phyloP scores from a whole-genome alignment of 2,113 vertebrate genomes.

The Eurystomus gularis region DNA sequence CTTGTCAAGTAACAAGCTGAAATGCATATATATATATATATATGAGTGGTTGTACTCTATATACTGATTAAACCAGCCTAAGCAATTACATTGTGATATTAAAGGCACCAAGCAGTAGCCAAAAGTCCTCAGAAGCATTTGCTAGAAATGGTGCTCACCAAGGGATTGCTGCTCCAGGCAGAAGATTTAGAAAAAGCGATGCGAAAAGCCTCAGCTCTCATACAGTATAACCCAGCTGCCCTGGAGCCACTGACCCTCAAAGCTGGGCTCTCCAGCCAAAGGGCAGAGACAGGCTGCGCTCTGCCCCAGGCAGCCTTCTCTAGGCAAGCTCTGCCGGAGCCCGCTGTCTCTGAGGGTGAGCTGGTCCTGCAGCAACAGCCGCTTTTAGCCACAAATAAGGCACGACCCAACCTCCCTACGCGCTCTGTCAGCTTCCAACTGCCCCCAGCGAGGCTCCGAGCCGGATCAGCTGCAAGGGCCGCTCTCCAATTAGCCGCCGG shows the following conservation, averaged over 20 bases:
- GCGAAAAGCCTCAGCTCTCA: not conserved
- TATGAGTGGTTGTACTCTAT: accelerated
- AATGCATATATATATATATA: not conserved
- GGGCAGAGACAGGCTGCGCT: not conserved
- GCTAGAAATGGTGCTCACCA: accelerated
- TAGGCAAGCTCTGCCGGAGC: accelerated
- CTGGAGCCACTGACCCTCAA: not conserved
- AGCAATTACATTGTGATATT: not conserved
- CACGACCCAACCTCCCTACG: accelerated
- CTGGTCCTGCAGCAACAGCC: accelerated
- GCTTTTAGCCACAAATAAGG: accelerated
- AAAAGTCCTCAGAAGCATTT: not conserved
- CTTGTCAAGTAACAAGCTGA: not conserved
- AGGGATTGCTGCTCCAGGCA: no score
- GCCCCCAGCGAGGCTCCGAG: accelerated
- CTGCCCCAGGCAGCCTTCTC: accelerated
- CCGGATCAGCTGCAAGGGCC: not conserved
- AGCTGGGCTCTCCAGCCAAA: not conserved
- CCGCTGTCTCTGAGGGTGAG: accelerated
- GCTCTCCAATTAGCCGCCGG: not conserved
- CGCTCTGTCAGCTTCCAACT: accelerated
- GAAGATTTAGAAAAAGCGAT: not conserved
- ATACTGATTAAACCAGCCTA: not conserved
- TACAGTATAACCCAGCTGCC: not conserved
- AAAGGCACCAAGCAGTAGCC: not conserved